A percentile compares a stretch with the other conserved stretches of the same genome.
These are phyloP conservation scores for Helostoma temminkii DNA, from an alignment of 2,797 vertebrate species.

Conservation along the genomic window DNA sequence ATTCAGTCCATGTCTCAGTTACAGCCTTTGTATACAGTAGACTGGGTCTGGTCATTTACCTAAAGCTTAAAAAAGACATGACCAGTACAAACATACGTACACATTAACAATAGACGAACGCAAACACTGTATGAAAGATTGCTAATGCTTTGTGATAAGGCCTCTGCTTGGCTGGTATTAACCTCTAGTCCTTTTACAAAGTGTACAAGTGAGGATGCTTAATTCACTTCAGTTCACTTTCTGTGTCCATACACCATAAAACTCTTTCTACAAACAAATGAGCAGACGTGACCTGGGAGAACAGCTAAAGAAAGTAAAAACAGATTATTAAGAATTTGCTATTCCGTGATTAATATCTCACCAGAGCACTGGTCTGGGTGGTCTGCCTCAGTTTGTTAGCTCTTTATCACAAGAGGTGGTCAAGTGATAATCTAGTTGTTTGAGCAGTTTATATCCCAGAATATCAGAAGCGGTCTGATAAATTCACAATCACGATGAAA, in stretches of 20 bases:
- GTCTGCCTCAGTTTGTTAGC: constrained; percentile 7
- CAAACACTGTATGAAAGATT: no score
- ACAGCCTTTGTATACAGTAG: background rate
- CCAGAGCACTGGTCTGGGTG: constrained; percentile 7
- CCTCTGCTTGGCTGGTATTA: constrained; percentile 2
- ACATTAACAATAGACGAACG: constrained; percentile 11
- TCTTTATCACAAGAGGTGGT: constrained; percentile 18
- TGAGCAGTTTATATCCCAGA: background rate
- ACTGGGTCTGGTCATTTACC: background rate
- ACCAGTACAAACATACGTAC: background rate
- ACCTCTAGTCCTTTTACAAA: constrained; percentile 13
- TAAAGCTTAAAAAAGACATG: background rate
- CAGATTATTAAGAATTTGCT: background rate
- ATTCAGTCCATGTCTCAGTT: constrained; percentile 9
- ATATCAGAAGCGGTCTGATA: background rate
- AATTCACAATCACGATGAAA: background rate
- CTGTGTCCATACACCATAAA: constrained; percentile 11
- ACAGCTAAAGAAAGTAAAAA: constrained; percentile 12
- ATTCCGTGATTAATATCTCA: constrained; percentile 35
- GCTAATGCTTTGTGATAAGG: background rate
- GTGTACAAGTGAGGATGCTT: constrained; percentile 9
- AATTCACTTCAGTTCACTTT: constrained; percentile 5
- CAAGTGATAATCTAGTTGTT: background rate
- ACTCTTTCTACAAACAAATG: constrained; percentile 8
- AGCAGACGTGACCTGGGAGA: constrained; percentile 1